Evolutionary conservation across 1,140 invertebrate species (phyloP).

Genomic region (Ceratitis capitata): DNA sequence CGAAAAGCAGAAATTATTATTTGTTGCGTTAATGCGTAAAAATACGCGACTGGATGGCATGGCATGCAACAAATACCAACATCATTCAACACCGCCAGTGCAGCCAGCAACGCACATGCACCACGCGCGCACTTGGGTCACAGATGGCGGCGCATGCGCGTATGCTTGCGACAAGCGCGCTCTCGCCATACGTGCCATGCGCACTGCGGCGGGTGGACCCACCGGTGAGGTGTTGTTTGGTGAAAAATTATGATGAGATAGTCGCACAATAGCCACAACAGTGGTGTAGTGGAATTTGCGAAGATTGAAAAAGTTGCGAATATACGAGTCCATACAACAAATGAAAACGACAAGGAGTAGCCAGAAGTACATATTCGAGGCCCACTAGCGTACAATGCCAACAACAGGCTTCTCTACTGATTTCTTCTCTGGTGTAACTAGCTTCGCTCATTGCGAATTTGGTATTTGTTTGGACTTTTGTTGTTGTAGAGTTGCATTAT

Average conservation of each 20-base stretch:
- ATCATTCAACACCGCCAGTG: not conserved
- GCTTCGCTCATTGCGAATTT: not conserved
- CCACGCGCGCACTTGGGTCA: not conserved
- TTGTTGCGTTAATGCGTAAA: conserved; percentile 43
- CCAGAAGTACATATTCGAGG: not conserved
- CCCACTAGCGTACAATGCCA: not conserved
- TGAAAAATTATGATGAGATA: conserved; percentile 54
- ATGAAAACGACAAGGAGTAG: not conserved
- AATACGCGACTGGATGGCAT: conserved; percentile 29
- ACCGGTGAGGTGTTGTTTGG: conserved; percentile 57
- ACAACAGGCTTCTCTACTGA: not conserved
- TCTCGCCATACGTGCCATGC: not conserved
- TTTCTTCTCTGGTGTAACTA: not conserved
- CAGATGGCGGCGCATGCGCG: conserved; percentile 27
- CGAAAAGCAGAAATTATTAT: conserved; percentile 41
- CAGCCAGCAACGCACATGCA: not conserved
- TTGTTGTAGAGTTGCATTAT: too few relatives aligned
- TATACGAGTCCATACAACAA: too few relatives aligned
- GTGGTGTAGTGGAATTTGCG: not conserved
- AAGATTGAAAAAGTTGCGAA: not conserved
- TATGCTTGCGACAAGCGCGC: not conserved
- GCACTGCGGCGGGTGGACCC: conserved; percentile 40
- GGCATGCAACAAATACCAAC: conserved; percentile 32
- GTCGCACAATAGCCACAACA: conserved; percentile 14
- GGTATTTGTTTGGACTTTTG: not conserved